Percentiles rank a stretch among this genome's conserved stretches.
These are phyloP conservation scores for Erythrocercus mccallii DNA, from an alignment of 2,113 vertebrate species.

Conservation along the genomic window DNA sequence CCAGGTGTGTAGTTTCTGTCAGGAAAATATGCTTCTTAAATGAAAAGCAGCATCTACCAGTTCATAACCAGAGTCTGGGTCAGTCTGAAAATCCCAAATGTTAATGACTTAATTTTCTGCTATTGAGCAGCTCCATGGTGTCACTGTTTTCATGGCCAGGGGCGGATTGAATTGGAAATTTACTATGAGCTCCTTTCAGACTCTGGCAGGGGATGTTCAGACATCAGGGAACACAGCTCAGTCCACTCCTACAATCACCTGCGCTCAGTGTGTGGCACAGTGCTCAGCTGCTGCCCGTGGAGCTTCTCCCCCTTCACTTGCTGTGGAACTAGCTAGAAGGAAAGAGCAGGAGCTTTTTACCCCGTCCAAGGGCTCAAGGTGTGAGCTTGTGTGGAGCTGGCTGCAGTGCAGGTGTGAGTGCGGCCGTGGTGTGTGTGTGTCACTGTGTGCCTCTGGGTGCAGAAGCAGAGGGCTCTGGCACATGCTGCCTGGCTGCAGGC, in stretches of 20 bases:
- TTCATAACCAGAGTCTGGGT: neutral
- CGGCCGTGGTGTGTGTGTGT: rapidly evolving
- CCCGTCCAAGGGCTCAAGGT: rapidly evolving
- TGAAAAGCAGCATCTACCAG: neutral
- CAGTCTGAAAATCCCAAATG: neutral
- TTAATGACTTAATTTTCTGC: neutral
- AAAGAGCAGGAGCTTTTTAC: neutral
- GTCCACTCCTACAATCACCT: too few species aligned
- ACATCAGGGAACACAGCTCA: neutral
- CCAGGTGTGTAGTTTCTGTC: constrained; percentile 1
- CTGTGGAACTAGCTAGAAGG: neutral
- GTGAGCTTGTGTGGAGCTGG: neutral
- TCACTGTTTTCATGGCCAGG: neutral
- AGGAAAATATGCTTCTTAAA: constrained; percentile 23
- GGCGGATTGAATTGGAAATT: neutral
- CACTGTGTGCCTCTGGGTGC: neutral
- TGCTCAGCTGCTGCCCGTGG: rapidly evolving
- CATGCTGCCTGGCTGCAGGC: neutral
- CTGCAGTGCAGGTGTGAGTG: neutral
- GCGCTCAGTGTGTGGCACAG: neutral
- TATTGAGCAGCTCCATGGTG: neutral
- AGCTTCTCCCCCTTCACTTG: neutral
- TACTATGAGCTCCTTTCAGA: neutral
- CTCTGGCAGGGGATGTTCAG: neutral
- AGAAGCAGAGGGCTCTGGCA: neutral